Evolutionary conservation across 2,113 vertebrate genomes (phyloP), one percentile per base, ranked within the genome.

Genomic region (Notarius lentiginosus): DNA sequence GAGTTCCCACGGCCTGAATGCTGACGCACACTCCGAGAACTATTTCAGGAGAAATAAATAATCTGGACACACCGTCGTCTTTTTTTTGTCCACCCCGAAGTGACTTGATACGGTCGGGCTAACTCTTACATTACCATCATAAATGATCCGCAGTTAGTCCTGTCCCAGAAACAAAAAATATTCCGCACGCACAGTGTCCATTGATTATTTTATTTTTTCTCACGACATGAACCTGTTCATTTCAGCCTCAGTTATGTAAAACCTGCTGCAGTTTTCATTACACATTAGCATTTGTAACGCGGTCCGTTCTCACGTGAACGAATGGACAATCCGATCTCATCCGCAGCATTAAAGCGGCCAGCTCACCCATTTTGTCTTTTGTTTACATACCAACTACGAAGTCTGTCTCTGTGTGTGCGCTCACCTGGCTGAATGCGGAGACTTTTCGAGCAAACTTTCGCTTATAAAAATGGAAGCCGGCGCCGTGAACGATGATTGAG

Each of bases 1-100:
- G 15, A 72, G 24, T 82, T 82, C 24, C 47, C 41, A 47, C 24
- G 27, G 27, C 68, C 56, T 79, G 86, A 68, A 66, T 83, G 86
- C 83, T 77, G 27, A 79, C 24, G 27, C 47, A 60, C 24, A n/a
- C 41, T 22, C 47, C 5, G 6, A 47, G 47, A 55, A 41, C 5
- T 53, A 3, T 55, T 55, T 27, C 7, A 4, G 75, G 15, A 3
- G 51, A 76, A n/a, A 41, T 77, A n/a, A 14, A 30, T 41, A 66
- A 1, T 12, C 65, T 68, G 11, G 30, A 18, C 58, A 68, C 1
- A 7, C 34, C 17, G 2, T 70, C 6, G 34, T 18, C 27, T 17
- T 70, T 15, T 3, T 34, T 47, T 41, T 22, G 18, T 73, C 41
- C 30, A 8, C 0, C 70, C 17, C 18, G 1, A 41, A 22, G 7